phyloP scores from a whole-genome alignment of 2,113 vertebrate genomes.

The Seriola dumerili region DNA sequence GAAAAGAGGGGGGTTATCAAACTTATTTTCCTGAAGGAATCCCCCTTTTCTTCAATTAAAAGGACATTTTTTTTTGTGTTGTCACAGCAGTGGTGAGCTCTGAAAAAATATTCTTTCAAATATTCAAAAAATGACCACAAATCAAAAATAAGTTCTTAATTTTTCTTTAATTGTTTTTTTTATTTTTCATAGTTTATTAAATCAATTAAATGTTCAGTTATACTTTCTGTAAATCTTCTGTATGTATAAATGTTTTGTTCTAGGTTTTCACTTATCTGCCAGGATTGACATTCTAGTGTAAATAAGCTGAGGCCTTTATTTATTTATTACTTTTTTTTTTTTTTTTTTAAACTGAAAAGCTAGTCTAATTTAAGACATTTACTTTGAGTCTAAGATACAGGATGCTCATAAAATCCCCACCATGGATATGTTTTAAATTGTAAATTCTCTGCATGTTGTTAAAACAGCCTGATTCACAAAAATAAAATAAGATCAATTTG shows the following conservation, averaged over 20 bases:
- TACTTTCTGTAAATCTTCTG: not conserved
- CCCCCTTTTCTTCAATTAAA: constrained; percentile 3
- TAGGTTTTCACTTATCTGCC: not conserved
- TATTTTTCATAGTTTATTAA: not conserved
- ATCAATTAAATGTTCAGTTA: not conserved
- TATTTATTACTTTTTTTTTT: not conserved
- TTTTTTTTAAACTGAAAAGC: not conserved
- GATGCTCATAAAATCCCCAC: not conserved
- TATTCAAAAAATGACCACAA: not conserved
- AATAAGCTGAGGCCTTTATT: not conserved
- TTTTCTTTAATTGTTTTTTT: no score
- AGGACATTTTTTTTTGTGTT: not conserved
- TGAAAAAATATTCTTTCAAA: not conserved
- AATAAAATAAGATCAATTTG: not conserved
- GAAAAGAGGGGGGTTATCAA: not conserved
- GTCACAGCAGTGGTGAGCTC: not conserved
- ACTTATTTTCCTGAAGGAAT: not conserved
- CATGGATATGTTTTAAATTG: not conserved
- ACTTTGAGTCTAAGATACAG: not conserved
- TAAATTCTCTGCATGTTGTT: not conserved
- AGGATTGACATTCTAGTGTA: not conserved
- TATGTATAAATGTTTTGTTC: not conserved
- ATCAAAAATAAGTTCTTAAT: not conserved
- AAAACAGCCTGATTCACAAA: not conserved
- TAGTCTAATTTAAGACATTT: not conserved